phyloP scores from a whole-genome alignment of 1,140 invertebrate species.

The Zeugodacus cucurbitae region DNA sequence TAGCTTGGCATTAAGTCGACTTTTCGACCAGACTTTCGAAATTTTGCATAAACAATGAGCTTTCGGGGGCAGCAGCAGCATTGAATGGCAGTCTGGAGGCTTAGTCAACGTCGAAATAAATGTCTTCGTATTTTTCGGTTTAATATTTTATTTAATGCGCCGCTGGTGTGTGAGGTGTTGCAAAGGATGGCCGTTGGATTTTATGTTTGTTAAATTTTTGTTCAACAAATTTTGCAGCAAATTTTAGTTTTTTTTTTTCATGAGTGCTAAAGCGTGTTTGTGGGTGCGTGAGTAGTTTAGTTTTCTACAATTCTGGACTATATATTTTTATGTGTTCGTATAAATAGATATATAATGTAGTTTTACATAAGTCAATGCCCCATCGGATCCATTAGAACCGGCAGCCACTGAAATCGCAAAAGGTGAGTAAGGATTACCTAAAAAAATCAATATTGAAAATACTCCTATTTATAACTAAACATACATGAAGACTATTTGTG shows the following conservation, averaged over 20 bases:
- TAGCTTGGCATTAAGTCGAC: slow-evolving; percentile 28
- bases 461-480: too few relatives aligned
- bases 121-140: not conserved
- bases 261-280: not conserved
- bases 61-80: not conserved
- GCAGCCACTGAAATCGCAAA: too few relatives aligned
- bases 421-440: too few relatives aligned
- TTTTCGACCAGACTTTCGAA: slow-evolving; percentile 32
- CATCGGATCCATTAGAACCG: too few relatives aligned
- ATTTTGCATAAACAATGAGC: slow-evolving; percentile 30
- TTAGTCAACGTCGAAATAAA: slow-evolving; percentile 35
- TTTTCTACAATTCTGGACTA: too few relatives aligned
- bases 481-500: too few relatives aligned
- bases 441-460: too few relatives aligned
- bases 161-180: not conserved
- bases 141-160: slow-evolving; percentile 13
- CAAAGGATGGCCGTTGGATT: not conserved
- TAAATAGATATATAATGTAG: too few relatives aligned
- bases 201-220: not conserved
- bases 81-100: not conserved
- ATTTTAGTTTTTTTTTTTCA: not conserved
- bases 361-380: too few relatives aligned
- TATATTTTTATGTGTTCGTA: too few relatives aligned
- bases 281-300: too few relatives aligned
- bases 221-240: not conserved